These are phyloP conservation scores for Eospalax fontanierii DNA, from an alignment of 2,797 vertebrate genomes.

Conservation along the genomic window DNA sequence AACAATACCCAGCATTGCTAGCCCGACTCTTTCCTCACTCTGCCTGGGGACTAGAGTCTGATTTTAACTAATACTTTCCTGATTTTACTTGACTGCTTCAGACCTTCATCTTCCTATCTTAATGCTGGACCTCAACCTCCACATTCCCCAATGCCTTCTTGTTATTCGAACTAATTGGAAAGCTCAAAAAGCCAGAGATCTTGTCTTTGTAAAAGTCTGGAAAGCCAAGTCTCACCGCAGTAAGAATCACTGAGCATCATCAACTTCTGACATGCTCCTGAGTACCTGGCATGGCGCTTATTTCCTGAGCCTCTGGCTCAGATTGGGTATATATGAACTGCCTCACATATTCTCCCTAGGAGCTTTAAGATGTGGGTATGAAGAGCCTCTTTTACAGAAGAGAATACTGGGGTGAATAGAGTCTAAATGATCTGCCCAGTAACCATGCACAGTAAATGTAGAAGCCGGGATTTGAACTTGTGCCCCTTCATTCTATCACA, in stretches of 20 bases:
- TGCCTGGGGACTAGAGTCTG: not conserved
- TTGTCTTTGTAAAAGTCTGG: slow-evolving; percentile 51
- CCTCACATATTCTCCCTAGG: not conserved
- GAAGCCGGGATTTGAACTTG: not conserved
- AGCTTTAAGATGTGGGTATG: not conserved
- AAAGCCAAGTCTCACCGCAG: not conserved
- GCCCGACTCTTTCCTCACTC: not conserved
- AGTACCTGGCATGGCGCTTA: not conserved
- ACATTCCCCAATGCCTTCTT: not conserved
- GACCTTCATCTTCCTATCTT: not conserved
- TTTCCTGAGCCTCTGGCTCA: not conserved
- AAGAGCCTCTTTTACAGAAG: not conserved
- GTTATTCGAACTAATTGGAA: not conserved
- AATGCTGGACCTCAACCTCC: not conserved
- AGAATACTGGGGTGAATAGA: not conserved
- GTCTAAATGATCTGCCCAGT: not conserved
- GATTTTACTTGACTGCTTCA: not conserved
- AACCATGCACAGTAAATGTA: not conserved
- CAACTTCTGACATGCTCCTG: not conserved
- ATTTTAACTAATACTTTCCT: not conserved
- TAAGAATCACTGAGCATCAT: not conserved
- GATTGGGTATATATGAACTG: too few relatives aligned
- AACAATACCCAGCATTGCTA: not conserved
- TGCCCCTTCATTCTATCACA: not conserved
- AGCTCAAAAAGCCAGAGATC: not conserved